Conservation (phyloP, 2,888 invertebrate species). For the Sinopyrophorus schimmeli region DNA sequence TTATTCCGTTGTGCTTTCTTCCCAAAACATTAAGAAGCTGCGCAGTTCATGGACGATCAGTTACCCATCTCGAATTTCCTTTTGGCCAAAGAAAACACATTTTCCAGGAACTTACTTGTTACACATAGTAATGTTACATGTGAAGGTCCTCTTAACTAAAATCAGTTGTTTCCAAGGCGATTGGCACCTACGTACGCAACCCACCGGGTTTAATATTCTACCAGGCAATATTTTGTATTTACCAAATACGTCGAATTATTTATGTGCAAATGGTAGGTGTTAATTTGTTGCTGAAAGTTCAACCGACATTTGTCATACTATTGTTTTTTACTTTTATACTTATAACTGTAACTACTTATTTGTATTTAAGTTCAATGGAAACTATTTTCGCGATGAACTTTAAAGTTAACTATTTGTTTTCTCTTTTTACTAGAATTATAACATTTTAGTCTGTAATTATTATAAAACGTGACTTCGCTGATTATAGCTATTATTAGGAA, state of each 20-base stretch:
- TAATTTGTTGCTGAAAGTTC: constrained; percentile 12
- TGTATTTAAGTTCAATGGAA: too few species aligned
- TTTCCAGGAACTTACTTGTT: constrained; percentile 14
- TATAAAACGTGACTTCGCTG: too few species aligned
- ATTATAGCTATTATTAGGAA: too few species aligned
- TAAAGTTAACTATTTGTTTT: too few species aligned
- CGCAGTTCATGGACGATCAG: too few species aligned
- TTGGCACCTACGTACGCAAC: constrained; percentile 12
- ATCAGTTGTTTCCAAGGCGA: constrained; percentile 23
- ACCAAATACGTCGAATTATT: constrained; percentile 5
- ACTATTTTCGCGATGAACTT: too few species aligned
- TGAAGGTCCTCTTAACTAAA: constrained; percentile 21
- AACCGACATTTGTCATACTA: constrained; percentile 8
- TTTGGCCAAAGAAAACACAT: background rate
- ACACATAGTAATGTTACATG: constrained; percentile 21
- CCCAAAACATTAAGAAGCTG: too few species aligned
- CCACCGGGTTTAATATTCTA: constrained; percentile 6
- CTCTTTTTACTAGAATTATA: too few species aligned
- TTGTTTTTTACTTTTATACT: constrained; percentile 7
- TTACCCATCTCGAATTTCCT: too few species aligned
- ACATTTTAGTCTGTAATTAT: too few species aligned
- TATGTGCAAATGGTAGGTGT: constrained; percentile 8
- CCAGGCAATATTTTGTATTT: constrained; percentile 2
- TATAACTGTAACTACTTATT: constrained; percentile 7
- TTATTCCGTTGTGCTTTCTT: too few species aligned